Conservation (phyloP, 2,888 invertebrate genomes). For the Choristoneura rosaceana region DNA sequence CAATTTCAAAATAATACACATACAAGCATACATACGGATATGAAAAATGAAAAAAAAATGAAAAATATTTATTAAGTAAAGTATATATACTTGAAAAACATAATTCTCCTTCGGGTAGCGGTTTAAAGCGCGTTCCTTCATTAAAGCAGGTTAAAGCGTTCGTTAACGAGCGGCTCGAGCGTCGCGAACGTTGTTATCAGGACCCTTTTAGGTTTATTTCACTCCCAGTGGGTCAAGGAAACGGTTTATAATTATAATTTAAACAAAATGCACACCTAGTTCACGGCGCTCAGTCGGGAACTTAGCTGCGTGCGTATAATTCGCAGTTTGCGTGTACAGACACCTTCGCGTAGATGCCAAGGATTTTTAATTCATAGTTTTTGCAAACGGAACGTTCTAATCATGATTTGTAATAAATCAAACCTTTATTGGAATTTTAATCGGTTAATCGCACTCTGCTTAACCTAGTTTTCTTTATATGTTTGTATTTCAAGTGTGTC, state of each 20-base stretch:
- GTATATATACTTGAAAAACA: no score
- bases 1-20: no score
- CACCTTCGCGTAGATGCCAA: conserved; percentile 48
- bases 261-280: conserved; percentile 3
- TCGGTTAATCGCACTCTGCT: conserved; percentile 5
- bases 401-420: conserved; percentile 15
- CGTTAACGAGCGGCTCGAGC: conserved; percentile 10
- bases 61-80: no score
- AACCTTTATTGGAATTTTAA: background rate
- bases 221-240: conserved; percentile 25
- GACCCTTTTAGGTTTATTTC: conserved; percentile 9
- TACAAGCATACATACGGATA: no score
- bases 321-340: conserved; percentile 49
- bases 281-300: conserved; percentile 3
- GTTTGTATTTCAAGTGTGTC: background rate
- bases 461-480: background rate
- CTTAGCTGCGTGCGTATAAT: conserved; percentile 43
- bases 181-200: conserved; percentile 13
- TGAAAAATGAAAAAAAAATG: no score
- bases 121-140: background rate
- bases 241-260: conserved; percentile 10
- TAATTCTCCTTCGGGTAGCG: no score
- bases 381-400: conserved; percentile 4
- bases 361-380: conserved; percentile 40
- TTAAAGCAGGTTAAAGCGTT: conserved; percentile 2